Evolutionary conservation across 2,113 vertebrate genomes (phyloP).

Genomic region (Boleophthalmus pectinirostris): DNA sequence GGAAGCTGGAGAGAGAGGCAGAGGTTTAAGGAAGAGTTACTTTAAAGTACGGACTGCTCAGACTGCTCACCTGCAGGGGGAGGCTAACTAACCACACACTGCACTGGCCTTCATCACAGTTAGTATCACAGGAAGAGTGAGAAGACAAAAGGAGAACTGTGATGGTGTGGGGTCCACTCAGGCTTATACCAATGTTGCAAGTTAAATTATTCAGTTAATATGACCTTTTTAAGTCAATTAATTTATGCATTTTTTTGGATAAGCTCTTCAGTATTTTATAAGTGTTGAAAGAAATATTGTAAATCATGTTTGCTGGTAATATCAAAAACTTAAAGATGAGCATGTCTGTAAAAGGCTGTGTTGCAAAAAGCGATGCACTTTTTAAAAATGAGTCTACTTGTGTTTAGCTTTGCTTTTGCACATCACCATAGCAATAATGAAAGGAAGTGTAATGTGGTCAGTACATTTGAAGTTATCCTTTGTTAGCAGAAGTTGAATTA

Average conservation of each 20-base stretch:
- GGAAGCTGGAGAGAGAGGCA: slow-evolving; percentile 25
- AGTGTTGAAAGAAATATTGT: too few species aligned
- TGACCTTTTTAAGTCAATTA: background rate
- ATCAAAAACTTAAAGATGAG: too few species aligned
- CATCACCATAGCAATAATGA: background rate
- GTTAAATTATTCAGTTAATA: background rate
- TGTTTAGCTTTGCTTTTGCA: too few species aligned
- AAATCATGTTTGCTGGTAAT: too few species aligned
- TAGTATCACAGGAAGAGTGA: background rate
- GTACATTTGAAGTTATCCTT: too few species aligned
- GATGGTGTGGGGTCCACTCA: background rate
- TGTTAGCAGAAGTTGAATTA: too few species aligned
- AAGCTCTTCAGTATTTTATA: too few species aligned
- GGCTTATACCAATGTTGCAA: background rate
- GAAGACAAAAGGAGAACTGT: background rate
- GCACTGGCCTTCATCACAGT: slow-evolving; percentile 19
- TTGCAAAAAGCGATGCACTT: too few species aligned
- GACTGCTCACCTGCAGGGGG: slow-evolving; percentile 35
- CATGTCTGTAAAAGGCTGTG: too few species aligned
- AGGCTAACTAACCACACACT: slow-evolving; percentile 22
- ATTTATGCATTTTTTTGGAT: too few species aligned
- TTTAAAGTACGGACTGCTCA: slow-evolving; percentile 49
- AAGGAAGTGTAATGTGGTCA: background rate
- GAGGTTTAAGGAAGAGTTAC: slow-evolving; percentile 49
- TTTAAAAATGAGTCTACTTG: too few species aligned